Conservation (phyloP, 2,797 vertebrate genomes). For the Coracias cyanogaster region DNA sequence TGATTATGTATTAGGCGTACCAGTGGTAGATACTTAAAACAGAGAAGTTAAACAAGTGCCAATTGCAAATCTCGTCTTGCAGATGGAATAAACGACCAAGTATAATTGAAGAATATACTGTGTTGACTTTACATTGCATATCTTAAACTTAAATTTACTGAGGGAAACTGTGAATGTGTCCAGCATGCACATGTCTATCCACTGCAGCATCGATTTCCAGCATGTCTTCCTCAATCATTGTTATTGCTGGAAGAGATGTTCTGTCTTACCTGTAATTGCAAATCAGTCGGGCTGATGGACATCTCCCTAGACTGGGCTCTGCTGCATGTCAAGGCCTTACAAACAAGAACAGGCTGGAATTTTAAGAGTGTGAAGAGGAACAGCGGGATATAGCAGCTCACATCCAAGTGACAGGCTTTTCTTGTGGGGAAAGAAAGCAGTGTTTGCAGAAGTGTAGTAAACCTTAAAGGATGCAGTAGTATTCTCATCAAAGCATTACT, state of each 20-base stretch:
- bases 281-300: not conserved
- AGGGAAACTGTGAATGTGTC: not conserved
- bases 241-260: not conserved
- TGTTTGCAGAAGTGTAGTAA: not conserved
- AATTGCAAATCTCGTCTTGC: not conserved
- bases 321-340: not conserved
- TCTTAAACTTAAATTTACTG: not conserved
- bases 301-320: not conserved
- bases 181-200: not conserved
- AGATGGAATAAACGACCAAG: not conserved
- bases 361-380: not conserved
- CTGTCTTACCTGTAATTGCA: not conserved
- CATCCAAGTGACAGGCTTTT: not conserved
- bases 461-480: not conserved
- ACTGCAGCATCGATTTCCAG: not conserved
- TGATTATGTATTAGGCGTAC: not conserved
- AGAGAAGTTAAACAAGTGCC: not conserved
- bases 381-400: not conserved
- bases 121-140: rapidly evolving
- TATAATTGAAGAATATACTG: not conserved
- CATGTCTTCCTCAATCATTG: rapidly evolving
- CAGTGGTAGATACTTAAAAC: not conserved
- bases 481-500: not conserved
- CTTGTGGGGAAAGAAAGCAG: not conserved
- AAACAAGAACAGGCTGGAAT: not conserved